A percentile compares a stretch with the other conserved stretches of the same genome.
phyloP scores from a whole-genome alignment of 2,113 vertebrate species.

The Lagopus leucura region DNA sequence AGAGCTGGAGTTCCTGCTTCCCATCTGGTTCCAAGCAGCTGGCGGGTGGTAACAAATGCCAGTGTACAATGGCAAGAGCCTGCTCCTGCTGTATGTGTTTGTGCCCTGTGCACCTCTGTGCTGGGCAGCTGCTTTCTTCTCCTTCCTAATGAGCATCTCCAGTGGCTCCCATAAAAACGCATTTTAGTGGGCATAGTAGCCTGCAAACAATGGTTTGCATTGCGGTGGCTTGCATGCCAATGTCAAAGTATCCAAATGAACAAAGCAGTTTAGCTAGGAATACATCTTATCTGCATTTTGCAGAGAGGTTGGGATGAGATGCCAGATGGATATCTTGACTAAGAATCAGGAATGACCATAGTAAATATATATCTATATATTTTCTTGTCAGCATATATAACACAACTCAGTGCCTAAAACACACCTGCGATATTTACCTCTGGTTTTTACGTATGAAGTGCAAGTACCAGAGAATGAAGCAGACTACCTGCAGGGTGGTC shows the following conservation, averaged over 20 bases:
- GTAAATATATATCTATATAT: neutral
- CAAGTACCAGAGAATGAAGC: neutral
- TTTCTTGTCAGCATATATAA: neutral
- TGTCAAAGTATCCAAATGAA: neutral
- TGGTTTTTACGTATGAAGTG: neutral
- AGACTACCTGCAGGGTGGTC: neutral
- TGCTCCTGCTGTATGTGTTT: neutral
- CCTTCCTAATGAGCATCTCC: neutral
- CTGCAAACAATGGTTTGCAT: neutral
- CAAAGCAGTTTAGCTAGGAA: neutral
- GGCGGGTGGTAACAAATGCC: neutral
- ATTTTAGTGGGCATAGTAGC: rapidly evolving
- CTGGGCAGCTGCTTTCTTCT: neutral
- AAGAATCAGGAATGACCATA: neutral
- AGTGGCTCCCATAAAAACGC: rapidly evolving
- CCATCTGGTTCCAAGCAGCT: constrained; percentile 66
- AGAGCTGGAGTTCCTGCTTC: constrained; percentile 36
- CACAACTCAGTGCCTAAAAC: neutral
- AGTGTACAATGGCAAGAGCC: neutral
- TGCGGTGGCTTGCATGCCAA: neutral
- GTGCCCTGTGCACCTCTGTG: rapidly evolving
- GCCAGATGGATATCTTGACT: neutral
- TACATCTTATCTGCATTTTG: neutral
- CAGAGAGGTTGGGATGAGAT: neutral
- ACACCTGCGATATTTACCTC: neutral